Percentiles rank a stretch among this genome's conserved stretches.
Evolutionary conservation across 2,888 invertebrate genomes (phyloP).

Genomic region (Halictus ligatus): DNA sequence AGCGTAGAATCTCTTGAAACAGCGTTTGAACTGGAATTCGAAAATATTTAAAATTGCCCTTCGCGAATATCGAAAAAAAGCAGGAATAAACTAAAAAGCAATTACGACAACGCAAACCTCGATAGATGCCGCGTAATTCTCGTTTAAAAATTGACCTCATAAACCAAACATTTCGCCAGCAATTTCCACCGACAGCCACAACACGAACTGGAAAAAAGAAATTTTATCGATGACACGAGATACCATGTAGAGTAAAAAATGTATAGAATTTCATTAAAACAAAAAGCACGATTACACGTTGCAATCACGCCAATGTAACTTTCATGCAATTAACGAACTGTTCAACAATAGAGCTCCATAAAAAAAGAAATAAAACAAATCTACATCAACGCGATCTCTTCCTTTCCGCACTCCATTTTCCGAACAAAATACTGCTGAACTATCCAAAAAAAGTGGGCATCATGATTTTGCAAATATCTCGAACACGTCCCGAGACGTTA

Average conservation of each 20-base stretch:
- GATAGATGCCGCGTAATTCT: neutral
- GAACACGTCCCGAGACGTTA: neutral
- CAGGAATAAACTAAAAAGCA: neutral
- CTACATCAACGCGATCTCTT: neutral
- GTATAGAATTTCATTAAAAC: neutral
- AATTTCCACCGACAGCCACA: neutral
- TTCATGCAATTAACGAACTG: neutral
- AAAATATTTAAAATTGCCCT: neutral
- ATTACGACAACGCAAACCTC: neutral
- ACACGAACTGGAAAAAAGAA: neutral
- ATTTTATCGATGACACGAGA: neutral
- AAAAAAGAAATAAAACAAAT: neutral
- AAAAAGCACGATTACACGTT: neutral
- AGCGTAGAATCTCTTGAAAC: too few relatives aligned
- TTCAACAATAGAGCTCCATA: neutral
- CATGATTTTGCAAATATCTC: neutral
- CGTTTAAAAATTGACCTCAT: neutral
- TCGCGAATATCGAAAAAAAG: neutral
- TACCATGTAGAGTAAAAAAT: neutral
- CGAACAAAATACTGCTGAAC: neutral
- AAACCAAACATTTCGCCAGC: neutral
- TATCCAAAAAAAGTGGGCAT: neutral
- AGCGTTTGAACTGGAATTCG: neutral
- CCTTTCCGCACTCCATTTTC: neutral
- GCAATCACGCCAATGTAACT: neutral